phyloP scores from a whole-genome alignment of 2,888 invertebrate species.

The Cremastinae sp. region DNA sequence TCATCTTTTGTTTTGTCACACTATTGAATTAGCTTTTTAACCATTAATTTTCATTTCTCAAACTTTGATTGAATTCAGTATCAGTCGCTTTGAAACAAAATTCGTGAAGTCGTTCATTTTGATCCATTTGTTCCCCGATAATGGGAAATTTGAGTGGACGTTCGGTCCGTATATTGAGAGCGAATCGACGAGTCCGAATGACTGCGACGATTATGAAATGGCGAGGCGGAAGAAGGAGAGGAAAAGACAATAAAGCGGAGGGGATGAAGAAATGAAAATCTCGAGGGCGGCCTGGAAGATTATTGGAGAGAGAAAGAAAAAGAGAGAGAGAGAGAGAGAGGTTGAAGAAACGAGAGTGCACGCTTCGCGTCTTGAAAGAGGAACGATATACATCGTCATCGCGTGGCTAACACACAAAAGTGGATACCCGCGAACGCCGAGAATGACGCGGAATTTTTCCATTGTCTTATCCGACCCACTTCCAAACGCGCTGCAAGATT shows the following conservation, averaged over 20 bases:
- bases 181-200: constrained; percentile 41
- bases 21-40: too few relatives aligned
- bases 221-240: constrained; percentile 1
- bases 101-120: too few relatives aligned
- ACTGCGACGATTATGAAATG: constrained; percentile 46
- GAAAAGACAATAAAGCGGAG: constrained; percentile 27
- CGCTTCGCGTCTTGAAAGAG: constrained; percentile 20
- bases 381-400: constrained; percentile 11
- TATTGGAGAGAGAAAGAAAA: constrained; percentile 61
- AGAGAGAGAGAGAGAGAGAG: neutral
- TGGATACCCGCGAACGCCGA: constrained; percentile 17
- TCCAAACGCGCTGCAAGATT: constrained; percentile 73
- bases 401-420: neutral
- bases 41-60: too few relatives aligned
- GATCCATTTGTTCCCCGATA: too few relatives aligned
- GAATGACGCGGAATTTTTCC: constrained; percentile 57
- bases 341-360: neutral
- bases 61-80: too few relatives aligned
- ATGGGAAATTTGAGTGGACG: too few relatives aligned
- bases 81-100: too few relatives aligned
- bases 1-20: too few relatives aligned
- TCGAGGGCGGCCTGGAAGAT: constrained; percentile 58
- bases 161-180: too few relatives aligned
- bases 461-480: constrained; percentile 75
- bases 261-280: constrained; percentile 53